Evolutionary conservation across 2,113 vertebrate genomes (phyloP).

Genomic region (Arothron firmamentum): DNA sequence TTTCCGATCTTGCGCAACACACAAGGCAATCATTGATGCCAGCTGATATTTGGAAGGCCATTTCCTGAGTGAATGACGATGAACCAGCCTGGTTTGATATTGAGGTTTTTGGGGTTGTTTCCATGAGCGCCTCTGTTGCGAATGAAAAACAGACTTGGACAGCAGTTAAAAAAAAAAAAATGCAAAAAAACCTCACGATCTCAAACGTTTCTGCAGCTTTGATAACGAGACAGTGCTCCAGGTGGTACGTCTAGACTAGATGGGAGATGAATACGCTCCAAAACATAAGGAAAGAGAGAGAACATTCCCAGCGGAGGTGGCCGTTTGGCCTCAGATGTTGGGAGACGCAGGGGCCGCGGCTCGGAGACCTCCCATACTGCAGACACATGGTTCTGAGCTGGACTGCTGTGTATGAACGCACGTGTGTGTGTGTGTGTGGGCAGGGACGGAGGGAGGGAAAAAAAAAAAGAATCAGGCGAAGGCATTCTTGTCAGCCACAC

Average conservation of each 20-base stretch:
- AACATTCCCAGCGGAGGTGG: slow-evolving; percentile 19
- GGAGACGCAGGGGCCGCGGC: slow-evolving; percentile 32
- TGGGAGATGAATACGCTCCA: slow-evolving; percentile 18
- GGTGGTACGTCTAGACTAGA: slow-evolving; percentile 21
- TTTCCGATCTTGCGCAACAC: slow-evolving; percentile 44
- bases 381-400: slow-evolving; percentile 51
- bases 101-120: neutral
- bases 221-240: slow-evolving; percentile 10
- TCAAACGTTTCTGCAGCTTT: slow-evolving; percentile 3
- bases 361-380: slow-evolving; percentile 67
- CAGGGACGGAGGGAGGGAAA: neutral
- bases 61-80: slow-evolving; percentile 54
- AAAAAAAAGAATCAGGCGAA: slow-evolving; percentile 27
- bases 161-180: neutral
- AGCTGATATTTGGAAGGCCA: slow-evolving; percentile 52
- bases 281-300: slow-evolving; percentile 11
- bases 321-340: slow-evolving; percentile 42
- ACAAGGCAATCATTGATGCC: slow-evolving; percentile 45
- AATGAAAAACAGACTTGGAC: neutral
- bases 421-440: slow-evolving; percentile 14
- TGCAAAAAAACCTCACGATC: slow-evolving; percentile 2
- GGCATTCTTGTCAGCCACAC: slow-evolving; percentile 55
- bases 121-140: neutral
- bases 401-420: slow-evolving; percentile 20
- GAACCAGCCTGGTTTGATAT: slow-evolving; percentile 5